Percentiles rank a stretch among this genome's conserved stretches.
These are phyloP conservation scores for Aurelia sp. DNA, from an alignment of 30 jellyfish, hydroid and myxozoan genomes.

Conservation along the genomic window DNA sequence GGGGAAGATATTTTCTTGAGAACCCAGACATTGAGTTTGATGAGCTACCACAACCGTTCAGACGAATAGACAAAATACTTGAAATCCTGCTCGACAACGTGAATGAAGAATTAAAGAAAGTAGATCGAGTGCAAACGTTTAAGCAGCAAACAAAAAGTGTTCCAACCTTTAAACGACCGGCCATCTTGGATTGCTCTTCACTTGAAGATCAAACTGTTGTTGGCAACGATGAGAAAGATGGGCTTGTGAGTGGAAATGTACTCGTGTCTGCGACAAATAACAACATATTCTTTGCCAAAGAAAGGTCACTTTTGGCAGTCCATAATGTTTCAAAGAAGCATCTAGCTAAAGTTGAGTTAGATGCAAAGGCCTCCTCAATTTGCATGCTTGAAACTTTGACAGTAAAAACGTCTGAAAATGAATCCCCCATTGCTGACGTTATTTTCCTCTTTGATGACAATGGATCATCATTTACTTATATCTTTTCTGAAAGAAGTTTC, in stretches of 20 bases:
- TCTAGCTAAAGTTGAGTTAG: constrained; percentile 1
- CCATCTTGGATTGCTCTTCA: constrained; percentile 14
- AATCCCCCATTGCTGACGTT: neutral
- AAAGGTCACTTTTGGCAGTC: constrained; percentile 5
- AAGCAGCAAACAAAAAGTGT: constrained; percentile 5
- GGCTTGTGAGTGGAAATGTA: constrained; percentile 6
- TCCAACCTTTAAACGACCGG: constrained; percentile 25
- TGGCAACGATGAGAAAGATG: neutral
- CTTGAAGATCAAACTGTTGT: neutral
- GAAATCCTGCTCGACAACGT: constrained; percentile 20
- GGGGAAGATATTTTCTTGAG: constrained; percentile 43
- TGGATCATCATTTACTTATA: constrained; percentile 1
- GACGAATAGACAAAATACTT: constrained; percentile 31
- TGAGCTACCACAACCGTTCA: constrained; percentile 67
- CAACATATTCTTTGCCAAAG: constrained; percentile 37
- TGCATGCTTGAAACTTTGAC: constrained; percentile 27
- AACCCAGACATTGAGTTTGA: constrained; percentile 61
- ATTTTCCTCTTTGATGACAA: constrained; percentile 20
- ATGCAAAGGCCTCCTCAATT: neutral
- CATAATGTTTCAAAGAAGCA: constrained; percentile 1
- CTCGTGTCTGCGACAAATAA: constrained; percentile 4
- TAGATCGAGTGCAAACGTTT: constrained; percentile 30
- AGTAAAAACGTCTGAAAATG: neutral
- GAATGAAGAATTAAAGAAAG: constrained; percentile 25
- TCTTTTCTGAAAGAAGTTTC: constrained; percentile 9